These are phyloP conservation scores for Iguana delicatissima DNA, from an alignment of 2,797 vertebrate genomes.

Conservation along the genomic window DNA sequence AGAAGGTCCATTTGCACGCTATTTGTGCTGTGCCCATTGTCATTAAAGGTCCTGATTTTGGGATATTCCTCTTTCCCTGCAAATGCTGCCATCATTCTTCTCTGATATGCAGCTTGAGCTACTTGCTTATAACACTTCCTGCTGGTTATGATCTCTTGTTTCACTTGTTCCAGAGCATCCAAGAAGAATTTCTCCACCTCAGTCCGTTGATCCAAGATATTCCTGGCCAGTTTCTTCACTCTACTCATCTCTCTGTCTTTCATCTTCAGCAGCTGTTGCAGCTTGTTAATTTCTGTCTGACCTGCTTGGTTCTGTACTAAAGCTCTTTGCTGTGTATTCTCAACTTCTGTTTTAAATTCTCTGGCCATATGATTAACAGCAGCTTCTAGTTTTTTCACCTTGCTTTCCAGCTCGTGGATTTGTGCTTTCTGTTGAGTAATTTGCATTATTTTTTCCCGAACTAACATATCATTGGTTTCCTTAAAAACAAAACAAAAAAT, in stretches of 20 bases:
- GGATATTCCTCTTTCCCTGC: conserved; percentile 84
- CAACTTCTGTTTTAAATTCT: conserved; percentile 75
- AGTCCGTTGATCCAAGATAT: conserved; percentile 84
- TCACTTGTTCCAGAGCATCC: conserved; percentile 86
- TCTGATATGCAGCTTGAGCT: conserved; percentile 80
- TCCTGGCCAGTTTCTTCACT: conserved; percentile 83
- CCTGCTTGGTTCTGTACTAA: conserved; percentile 74
- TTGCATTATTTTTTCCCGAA: conserved; percentile 83
- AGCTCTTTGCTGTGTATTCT: conserved; percentile 61
- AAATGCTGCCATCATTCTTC: conserved; percentile 81
- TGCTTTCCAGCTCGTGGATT: conserved; percentile 77
- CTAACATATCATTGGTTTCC: conserved; percentile 83
- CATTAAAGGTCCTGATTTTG: conserved; percentile 85
- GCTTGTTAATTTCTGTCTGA: conserved; percentile 79
- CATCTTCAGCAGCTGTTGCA: conserved; percentile 84
- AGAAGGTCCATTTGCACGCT: conserved; percentile 84
- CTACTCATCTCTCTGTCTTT: conserved; percentile 85
- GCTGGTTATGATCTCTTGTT: conserved; percentile 82
- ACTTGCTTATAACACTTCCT: conserved; percentile 83
- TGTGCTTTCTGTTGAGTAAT: conserved; percentile 80
- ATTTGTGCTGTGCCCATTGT: conserved; percentile 86
- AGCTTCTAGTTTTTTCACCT: conserved; percentile 81
- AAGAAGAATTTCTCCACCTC: conserved; percentile 90
- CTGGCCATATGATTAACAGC: conserved; percentile 69
- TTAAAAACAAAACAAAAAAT: conserved; percentile 67